Evolutionary conservation across 1,140 invertebrate genomes (phyloP), one percentile per base, ranked within the genome.

Genomic region (Oncopodura yosiiana): DNA sequence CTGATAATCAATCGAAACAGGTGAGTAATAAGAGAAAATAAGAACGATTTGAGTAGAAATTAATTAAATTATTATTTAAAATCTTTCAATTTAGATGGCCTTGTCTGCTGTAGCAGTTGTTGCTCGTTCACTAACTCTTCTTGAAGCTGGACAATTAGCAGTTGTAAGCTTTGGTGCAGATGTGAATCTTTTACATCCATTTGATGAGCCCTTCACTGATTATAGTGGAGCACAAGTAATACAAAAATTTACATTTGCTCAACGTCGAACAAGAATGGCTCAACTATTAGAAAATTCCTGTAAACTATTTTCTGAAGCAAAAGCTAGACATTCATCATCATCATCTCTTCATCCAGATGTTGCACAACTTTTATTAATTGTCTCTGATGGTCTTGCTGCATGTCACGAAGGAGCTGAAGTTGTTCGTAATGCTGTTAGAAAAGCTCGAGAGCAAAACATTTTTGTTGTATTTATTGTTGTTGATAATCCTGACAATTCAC

Each of bases 401-500:
- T 89, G 88, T 70, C 84, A 82, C n/a, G 90, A 96, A 69, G 93
- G 92, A 3, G 78, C 80, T 61, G 78, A 83, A 1, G 75, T 72
- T 36, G 84, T 99, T 0, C 74, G 78, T 45, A 77, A 79, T 54
- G 84, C 90, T 2, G 82, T 98, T 1, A 75, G 87, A 62, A 73
- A 80, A 65, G 87, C 91, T 3, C 79, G 81, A 57, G 75, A 88
- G 42, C 74, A 81, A 21, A 80, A 86, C 36, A 83, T 99, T 56
- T 97, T 99, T 69, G 76, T 92, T 45, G 86, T 99, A 0, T 99
- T 96, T 69, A 79, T 99, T 34, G 86, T 98, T 49, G 80, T 98
- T 23, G 95, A 99, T 70, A 94, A 91, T 74, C 88, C 90, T 3
- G 74, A 81, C 34, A 89, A 84, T 67, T 88, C 93, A 77, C 87